phyloP scores from a whole-genome alignment of 2,113 vertebrate genomes.

The Sinocyclocheilus anophthalmus region DNA sequence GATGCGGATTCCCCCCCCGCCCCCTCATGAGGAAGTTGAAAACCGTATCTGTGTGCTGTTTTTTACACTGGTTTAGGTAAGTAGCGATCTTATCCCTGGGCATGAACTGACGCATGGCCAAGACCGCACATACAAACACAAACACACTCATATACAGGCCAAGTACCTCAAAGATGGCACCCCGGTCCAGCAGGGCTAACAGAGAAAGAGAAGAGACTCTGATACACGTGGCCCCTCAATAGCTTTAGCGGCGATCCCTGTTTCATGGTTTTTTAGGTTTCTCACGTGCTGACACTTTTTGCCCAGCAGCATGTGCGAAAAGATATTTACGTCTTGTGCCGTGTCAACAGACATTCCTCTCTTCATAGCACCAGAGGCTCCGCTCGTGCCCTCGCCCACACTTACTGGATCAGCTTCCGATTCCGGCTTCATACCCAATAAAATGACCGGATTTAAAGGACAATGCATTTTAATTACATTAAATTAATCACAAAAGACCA shows the following conservation, averaged over 20 bases:
- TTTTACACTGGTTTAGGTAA: slow-evolving; percentile 94
- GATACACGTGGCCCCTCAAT: background rate
- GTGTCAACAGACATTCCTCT: slow-evolving; percentile 89
- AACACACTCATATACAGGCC: background rate
- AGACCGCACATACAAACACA: slow-evolving; percentile 74
- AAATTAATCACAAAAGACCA: background rate
- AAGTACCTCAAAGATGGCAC: slow-evolving; percentile 21
- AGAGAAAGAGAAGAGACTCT: background rate
- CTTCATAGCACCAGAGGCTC: slow-evolving; percentile 78
- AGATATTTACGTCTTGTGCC: slow-evolving; percentile 93
- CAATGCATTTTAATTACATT: background rate
- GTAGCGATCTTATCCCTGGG: no score
- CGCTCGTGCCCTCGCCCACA: slow-evolving; percentile 84
- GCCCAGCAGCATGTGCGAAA: slow-evolving; percentile 88
- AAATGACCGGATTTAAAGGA: background rate
- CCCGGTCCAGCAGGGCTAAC: background rate
- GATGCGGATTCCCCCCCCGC: no score
- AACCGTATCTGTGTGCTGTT: slow-evolving; percentile 94
- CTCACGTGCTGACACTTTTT: slow-evolving; percentile 85
- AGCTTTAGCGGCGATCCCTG: no score
- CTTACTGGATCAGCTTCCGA: slow-evolving; percentile 83
- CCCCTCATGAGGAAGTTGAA: slow-evolving; percentile 98
- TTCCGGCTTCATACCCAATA: slow-evolving; percentile 79
- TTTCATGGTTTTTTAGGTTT: no score
- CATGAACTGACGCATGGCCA: no score